Evolutionary conservation across 2,888 invertebrate genomes (phyloP).

Genomic region (Biston betularia): DNA sequence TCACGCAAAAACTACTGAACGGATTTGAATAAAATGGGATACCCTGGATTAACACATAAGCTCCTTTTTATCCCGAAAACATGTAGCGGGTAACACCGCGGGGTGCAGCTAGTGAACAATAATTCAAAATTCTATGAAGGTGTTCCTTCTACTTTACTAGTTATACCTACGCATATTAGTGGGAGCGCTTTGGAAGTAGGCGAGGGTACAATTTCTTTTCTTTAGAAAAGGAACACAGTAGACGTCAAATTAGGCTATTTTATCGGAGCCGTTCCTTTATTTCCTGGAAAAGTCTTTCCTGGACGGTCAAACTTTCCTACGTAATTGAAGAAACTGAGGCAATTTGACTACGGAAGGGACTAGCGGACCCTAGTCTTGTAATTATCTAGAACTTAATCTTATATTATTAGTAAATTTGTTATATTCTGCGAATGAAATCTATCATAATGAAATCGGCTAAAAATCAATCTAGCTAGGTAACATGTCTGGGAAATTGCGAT

Average conservation of each 20-base stretch:
- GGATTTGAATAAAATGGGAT: too few species aligned
- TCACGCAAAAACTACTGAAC: too few species aligned
- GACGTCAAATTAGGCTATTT: background rate
- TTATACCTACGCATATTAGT: background rate
- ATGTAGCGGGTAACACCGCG: too few species aligned
- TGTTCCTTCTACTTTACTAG: too few species aligned
- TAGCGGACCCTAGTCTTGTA: background rate
- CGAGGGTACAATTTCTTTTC: background rate
- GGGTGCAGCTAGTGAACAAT: too few species aligned
- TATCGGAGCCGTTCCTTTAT: background rate
- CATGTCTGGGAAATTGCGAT: too few species aligned
- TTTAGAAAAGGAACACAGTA: background rate
- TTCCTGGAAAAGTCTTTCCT: background rate
- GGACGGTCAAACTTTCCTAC: background rate
- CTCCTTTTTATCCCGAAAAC: too few species aligned
- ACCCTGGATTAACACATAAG: too few species aligned
- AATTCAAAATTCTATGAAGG: too few species aligned
- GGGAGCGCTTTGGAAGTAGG: background rate
- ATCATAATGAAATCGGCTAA: background rate
- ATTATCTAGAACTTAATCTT: background rate
- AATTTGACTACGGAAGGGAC: background rate
- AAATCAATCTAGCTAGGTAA: too few species aligned
- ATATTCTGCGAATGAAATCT: background rate
- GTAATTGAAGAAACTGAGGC: conserved; percentile 9
- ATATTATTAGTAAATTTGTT: too few species aligned